These are phyloP conservation scores for Linurgus olivaceus DNA, from an alignment of 2,797 vertebrate genomes.

Conservation along the genomic window DNA sequence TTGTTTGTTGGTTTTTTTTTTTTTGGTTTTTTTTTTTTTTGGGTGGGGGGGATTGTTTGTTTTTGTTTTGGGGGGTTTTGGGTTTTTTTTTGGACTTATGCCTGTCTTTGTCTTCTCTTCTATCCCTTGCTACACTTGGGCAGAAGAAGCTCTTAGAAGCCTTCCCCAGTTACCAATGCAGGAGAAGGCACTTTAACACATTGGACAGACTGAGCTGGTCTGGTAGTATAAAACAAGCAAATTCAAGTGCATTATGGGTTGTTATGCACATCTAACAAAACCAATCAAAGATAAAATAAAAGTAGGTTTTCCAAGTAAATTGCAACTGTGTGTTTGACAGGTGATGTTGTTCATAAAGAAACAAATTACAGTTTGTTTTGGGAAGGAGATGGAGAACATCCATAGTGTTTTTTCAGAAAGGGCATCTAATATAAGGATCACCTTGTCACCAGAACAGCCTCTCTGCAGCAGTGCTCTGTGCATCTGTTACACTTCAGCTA, in stretches of 20 bases:
- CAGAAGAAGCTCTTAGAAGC: not conserved
- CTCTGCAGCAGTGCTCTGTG: not conserved
- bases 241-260: not conserved
- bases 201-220: not conserved
- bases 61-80: not conserved
- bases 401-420: rapidly evolving
- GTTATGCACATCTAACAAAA: not conserved
- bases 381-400: not conserved
- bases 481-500: rapidly evolving
- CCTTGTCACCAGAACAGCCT: not conserved
- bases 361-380: not conserved
- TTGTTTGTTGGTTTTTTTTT: too few relatives aligned
- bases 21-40: not conserved
- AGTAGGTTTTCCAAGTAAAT: not conserved
- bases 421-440: not conserved
- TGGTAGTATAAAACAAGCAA: not conserved
- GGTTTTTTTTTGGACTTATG: rapidly evolving
- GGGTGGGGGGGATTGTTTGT: rapidly evolving
- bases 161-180: not conserved
- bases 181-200: not conserved
- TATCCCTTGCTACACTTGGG: not conserved
- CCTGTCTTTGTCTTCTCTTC: not conserved
- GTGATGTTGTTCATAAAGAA: not conserved
- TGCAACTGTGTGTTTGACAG: not conserved
- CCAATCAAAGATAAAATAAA: not conserved